phyloP scores from a whole-genome alignment of 2,113 vertebrate genomes.

The Daboia siamensis region DNA sequence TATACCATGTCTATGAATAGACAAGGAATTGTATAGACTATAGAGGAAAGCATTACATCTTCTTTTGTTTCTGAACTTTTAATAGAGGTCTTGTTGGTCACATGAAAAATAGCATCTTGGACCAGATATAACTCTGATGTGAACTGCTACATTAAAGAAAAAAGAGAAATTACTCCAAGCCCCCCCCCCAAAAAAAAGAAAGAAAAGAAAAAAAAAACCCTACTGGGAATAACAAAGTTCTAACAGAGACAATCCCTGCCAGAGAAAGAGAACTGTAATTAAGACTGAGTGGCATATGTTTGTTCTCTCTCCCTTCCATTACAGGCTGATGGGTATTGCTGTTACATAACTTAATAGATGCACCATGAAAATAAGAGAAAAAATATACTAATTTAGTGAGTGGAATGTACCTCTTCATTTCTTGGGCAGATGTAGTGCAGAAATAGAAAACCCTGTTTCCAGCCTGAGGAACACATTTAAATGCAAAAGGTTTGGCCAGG shows the following conservation, averaged over 20 bases:
- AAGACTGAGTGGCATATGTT: slow-evolving; percentile 1
- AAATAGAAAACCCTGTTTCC: slow-evolving; percentile 78
- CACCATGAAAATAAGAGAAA: not conserved
- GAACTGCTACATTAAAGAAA: not conserved
- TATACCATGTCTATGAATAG: not conserved
- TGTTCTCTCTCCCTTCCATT: not conserved
- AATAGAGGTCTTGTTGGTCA: not conserved
- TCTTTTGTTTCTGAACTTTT: not conserved
- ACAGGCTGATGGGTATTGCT: not conserved
- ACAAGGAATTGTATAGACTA: no score
- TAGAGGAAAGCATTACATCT: not conserved
- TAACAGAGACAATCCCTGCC: not conserved
- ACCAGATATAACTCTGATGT: not conserved
- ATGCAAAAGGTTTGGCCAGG: slow-evolving; percentile 88
- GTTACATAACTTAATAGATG: not conserved
- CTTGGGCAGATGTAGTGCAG: slow-evolving; percentile 86
- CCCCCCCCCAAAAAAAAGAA: not conserved
- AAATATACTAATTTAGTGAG: slow-evolving; percentile 13
- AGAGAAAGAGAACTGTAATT: not conserved
- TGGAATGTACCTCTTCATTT: slow-evolving; percentile 84
- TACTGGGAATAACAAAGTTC: not conserved
- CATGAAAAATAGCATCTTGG: not conserved
- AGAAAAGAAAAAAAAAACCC: not conserved
- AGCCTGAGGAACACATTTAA: slow-evolving; percentile 79
- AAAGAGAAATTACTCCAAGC: not conserved